These are phyloP conservation scores for Trachelipus rathkii DNA, from an alignment of 1,140 invertebrate species.

Conservation along the genomic window DNA sequence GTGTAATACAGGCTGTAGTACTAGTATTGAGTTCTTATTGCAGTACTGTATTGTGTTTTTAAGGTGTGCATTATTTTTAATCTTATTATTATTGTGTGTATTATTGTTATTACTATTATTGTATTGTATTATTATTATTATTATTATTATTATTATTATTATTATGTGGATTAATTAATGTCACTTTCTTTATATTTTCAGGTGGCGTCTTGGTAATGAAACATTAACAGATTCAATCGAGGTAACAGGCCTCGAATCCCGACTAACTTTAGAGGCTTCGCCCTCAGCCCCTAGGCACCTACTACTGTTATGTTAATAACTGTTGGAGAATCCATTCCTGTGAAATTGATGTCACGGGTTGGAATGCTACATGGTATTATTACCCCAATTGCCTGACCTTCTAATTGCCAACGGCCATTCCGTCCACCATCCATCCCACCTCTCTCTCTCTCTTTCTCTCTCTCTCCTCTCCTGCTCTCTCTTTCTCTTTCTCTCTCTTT, in stretches of 20 bases:
- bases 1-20: no score
- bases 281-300: slow-evolving; percentile 66
- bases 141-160: no score
- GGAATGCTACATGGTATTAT: slow-evolving; percentile 47
- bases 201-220: slow-evolving; percentile 67
- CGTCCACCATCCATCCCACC: no score
- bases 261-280: slow-evolving; percentile 50
- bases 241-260: slow-evolving; percentile 44
- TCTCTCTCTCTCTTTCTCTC: not conserved
- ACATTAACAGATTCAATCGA: slow-evolving; percentile 66
- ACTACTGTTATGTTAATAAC: slow-evolving; percentile 80
- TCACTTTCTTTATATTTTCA: not conserved
- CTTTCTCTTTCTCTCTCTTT: not conserved
- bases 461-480: not conserved
- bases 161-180: no score
- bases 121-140: not conserved
- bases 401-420: not conserved
- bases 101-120: not conserved
- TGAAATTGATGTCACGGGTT: slow-evolving; percentile 72
- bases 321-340: slow-evolving; percentile 70
- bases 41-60: not conserved
- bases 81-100: no score
- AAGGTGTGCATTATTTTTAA: not conserved
- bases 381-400: no score
- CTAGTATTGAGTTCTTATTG: not conserved